Evolutionary conservation across 2,797 vertebrate species (phyloP).

Genomic region (Galago senegalensis): DNA sequence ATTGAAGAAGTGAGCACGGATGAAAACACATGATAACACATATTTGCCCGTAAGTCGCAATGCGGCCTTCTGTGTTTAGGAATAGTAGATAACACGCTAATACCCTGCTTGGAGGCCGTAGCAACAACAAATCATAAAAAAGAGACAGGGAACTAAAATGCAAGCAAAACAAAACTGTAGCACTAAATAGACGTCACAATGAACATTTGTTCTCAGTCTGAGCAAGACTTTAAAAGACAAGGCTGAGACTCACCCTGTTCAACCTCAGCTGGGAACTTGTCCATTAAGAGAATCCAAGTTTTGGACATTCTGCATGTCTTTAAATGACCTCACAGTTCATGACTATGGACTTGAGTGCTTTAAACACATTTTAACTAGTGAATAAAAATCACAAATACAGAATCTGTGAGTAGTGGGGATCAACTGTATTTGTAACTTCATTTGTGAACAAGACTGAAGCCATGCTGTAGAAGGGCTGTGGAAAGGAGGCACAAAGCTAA

Average conservation of each 20-base stretch:
- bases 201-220: not conserved
- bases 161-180: not conserved
- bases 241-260: not conserved
- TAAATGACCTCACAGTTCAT: not conserved
- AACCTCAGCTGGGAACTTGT: not conserved
- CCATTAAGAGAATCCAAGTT: not conserved
- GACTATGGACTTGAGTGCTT: not conserved
- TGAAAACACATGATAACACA: not conserved
- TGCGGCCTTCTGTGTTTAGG: not conserved
- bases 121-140: not conserved
- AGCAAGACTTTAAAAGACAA: not conserved
- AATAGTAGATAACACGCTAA: not conserved
- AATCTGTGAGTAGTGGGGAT: not conserved
- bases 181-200: not conserved
- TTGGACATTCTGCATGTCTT: not conserved
- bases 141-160: too few species aligned
- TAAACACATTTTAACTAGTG: not conserved
- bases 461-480: not conserved
- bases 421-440: not conserved
- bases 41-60: not conserved
- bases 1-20: not conserved
- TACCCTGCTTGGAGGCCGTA: not conserved
- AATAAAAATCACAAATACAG: not conserved
- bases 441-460: not conserved
- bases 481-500: not conserved